A percentile compares a stretch with the other conserved stretches of the same genome.
Evolutionary conservation across 2,888 invertebrate species (phyloP).

Genomic region (Heteromurus nitidus): DNA sequence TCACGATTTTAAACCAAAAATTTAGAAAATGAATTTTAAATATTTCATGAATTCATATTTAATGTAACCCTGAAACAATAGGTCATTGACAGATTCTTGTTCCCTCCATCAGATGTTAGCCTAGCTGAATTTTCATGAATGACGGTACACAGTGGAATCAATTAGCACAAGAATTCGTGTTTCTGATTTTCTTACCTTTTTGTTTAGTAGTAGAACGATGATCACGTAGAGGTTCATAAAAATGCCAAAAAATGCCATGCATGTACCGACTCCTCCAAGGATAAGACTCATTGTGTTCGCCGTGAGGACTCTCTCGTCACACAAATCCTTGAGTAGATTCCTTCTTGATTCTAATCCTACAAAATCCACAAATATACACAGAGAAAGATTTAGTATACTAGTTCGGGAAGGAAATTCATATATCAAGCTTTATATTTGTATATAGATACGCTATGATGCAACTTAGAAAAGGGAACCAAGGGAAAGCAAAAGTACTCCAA

Average conservation of each 20-base stretch:
- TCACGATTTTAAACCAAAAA: too few species aligned
- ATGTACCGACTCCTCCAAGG: slow-evolving; percentile 69
- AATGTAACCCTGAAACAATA: too few species aligned
- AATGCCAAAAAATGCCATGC: slow-evolving; percentile 78
- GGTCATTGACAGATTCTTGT: too few species aligned
- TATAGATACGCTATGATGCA: neutral
- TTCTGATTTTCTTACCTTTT: slow-evolving; percentile 84
- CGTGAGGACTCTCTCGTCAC: slow-evolving; percentile 21
- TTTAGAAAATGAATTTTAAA: too few species aligned
- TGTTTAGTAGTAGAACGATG: slow-evolving; percentile 83
- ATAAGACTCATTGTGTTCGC: slow-evolving; percentile 66
- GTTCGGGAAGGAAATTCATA: neutral
- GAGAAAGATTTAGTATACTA: neutral
- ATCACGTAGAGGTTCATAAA: slow-evolving; percentile 85
- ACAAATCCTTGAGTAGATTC: slow-evolving; percentile 28
- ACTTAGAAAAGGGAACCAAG: neutral
- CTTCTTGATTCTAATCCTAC: slow-evolving; percentile 14
- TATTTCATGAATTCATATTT: too few species aligned
- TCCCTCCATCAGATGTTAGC: too few species aligned
- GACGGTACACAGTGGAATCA: too few species aligned
- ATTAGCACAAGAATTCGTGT: too few species aligned
- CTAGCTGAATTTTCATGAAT: too few species aligned
- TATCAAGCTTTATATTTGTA: neutral
- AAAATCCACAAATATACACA: slow-evolving; percentile 13
- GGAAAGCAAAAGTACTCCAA: neutral